Evolutionary conservation across 2,888 invertebrate genomes (phyloP), one percentile per base, ranked within the genome.

Genomic region (Parnassius mnemosyne): DNA sequence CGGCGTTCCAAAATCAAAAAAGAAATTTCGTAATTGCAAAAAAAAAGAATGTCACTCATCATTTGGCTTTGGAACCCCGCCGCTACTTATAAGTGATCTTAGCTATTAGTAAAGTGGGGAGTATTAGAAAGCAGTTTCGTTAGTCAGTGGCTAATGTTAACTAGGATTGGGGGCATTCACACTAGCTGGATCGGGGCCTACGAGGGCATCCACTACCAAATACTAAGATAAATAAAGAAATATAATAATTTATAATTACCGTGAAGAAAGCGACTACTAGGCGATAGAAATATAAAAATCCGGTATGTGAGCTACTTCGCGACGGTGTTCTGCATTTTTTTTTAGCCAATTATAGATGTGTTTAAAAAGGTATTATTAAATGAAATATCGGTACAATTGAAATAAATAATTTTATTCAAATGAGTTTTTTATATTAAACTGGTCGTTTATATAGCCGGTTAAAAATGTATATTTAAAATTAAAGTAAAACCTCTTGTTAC

Each of bases 241-340:
- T 74, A 71, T 76, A 76, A 76, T 71, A 70, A 71, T 74, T 66
- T 71, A 71, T 63, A 80, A 81, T 78, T 80, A 83, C 79, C 83
- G 88, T 86, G 89, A 84, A 71, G 77, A 75, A 82, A 85, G 74
- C 86, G 87, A 87, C 83, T 69, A 75, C 90, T 88, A 89, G 84
- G 80, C 74, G 71, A 73, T 71, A 66, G 46, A 49, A 62, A 69
- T 69, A 71, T 76, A 77, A 75, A 71, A 73, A 78, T 89, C 90
- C 90, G 85, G 90, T 91, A 91, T 91, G 91, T 91, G 91, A 91
- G 91, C 91, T 83, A 83, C 77, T 73, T 70, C 83, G 82, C 83
- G 81, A 67, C 60, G 57, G 65, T 65, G 60, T 69, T 56, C 61
- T 56, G 63, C 44, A n/a, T 13, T 13, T 34, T 20, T n/a, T 5